Base-by-base conservation (phyloP, 2,888 invertebrate species). In the Acrocyrtus sp. region DNA sequence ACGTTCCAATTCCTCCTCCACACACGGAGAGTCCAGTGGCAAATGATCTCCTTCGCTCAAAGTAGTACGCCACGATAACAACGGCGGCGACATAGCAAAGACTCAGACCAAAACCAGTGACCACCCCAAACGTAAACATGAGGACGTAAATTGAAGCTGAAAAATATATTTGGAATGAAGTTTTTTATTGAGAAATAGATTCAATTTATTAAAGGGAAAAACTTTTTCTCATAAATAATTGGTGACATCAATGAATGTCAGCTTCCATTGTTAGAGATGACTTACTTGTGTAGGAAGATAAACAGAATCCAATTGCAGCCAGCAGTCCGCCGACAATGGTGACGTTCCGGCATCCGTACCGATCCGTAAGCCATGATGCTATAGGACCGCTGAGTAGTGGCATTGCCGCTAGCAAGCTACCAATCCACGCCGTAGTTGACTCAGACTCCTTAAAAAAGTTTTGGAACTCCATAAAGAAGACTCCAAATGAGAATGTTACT, bases 401-500 rank as follows among this genome's bases (percentile, higher is more conserved):
- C 89, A 95, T 92, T 47, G 95, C 93, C 89, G 95, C 93, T 84
- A 96, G 95, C 58, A 96, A 87, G 61, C 94, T 92, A 2, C 94
- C 95, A 74, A 96, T 92, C 91, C 93, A 92, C 2, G 95, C 93
- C 0, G 96, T 95, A 83, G 93, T 92, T 65, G 93, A 91, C 81
- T 93, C 92, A 60, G 91, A 90, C 83, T 92, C 91, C 53, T 90
- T 90, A 85, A 95, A 96, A 84, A 93, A 92, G 81, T 92, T 89
- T 68, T 94, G 87, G 82, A 96, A 92, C 83, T 94, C 92, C 1
- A 92, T 91, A 84, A 89, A 95, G 82, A 96, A 90, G 3, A 96
- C 91, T 65, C 96, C 96, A 84, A 96, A 96, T 77, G 93, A 93
- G 85, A 95, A 95, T 0, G 94, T 94, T 79, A 95, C 90, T 2